A percentile compares a stretch with the other conserved stretches of the same genome.
phyloP scores from a whole-genome alignment of 2,797 vertebrate genomes.

The Cossypha dichroa region DNA sequence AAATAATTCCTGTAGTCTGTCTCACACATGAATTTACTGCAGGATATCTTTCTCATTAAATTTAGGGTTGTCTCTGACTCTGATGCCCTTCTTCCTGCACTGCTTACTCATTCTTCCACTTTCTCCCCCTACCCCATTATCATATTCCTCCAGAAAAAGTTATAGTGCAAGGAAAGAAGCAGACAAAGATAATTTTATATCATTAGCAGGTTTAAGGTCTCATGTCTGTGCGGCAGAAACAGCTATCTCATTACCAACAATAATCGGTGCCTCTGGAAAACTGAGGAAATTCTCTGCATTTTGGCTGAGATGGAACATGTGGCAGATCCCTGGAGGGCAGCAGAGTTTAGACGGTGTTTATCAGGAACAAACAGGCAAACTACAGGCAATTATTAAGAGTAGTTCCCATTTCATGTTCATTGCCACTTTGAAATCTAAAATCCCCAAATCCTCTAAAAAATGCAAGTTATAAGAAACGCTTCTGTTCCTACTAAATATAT shows the following conservation, averaged over 20 bases:
- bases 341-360: not conserved
- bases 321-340: not conserved
- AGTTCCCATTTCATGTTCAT: not conserved
- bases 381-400: not conserved
- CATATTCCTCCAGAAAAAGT: not conserved
- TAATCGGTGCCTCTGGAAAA: not conserved
- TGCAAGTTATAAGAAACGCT: constrained; percentile 1
- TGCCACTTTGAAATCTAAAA: not conserved
- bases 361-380: not conserved
- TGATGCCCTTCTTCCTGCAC: not conserved
- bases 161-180: not conserved
- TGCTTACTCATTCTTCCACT: not conserved
- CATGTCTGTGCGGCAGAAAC: not conserved
- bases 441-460: constrained; percentile 3
- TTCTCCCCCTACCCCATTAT: not conserved
- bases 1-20: not conserved
- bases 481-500: not conserved
- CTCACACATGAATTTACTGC: not conserved
- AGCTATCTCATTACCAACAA: not conserved
- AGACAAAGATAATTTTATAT: not conserved
- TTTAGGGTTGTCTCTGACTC: not conserved
- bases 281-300: not conserved
- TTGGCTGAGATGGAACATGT: not conserved
- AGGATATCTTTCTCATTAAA: not conserved
- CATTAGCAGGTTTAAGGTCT: not conserved